These are phyloP conservation scores for Metopia argyrocephala DNA, from an alignment of 2,888 invertebrate species.

Conservation along the genomic window DNA sequence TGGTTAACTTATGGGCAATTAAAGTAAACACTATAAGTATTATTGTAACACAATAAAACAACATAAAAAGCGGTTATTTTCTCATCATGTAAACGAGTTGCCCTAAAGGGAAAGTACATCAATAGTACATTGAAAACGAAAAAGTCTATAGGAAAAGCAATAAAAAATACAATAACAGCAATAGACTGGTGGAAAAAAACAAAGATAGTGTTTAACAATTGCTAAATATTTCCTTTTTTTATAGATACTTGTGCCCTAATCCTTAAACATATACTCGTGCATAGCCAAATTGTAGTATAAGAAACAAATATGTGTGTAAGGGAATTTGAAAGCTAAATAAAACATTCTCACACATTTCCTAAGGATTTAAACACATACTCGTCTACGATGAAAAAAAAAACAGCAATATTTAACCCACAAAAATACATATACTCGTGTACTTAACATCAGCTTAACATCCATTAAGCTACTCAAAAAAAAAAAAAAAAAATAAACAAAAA, in stretches of 20 bases:
- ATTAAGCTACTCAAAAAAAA: constrained; percentile 58
- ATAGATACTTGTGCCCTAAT: not conserved
- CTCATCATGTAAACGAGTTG: constrained; percentile 31
- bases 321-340: constrained; percentile 49
- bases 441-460: constrained; percentile 65
- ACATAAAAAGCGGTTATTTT: constrained; percentile 13
- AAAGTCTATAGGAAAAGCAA: constrained; percentile 42
- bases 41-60: constrained; percentile 43
- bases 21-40: constrained; percentile 32
- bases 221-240: constrained; percentile 41
- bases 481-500: constrained; percentile 29
- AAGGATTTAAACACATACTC: constrained; percentile 25
- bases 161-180: constrained; percentile 32
- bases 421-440: constrained; percentile 65
- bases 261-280: constrained; percentile 8
- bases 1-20: constrained; percentile 32
- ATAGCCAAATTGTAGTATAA: not conserved
- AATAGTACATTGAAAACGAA: constrained; percentile 2
- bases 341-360: constrained; percentile 36
- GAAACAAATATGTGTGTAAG: constrained; percentile 27
- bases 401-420: constrained; percentile 62
- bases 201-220: constrained; percentile 52
- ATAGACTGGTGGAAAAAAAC: constrained; percentile 24
- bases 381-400: not conserved
- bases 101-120: constrained; percentile 40